Base-by-base conservation (phyloP, 2,888 invertebrate species). In the Nyleta sp. region DNA sequence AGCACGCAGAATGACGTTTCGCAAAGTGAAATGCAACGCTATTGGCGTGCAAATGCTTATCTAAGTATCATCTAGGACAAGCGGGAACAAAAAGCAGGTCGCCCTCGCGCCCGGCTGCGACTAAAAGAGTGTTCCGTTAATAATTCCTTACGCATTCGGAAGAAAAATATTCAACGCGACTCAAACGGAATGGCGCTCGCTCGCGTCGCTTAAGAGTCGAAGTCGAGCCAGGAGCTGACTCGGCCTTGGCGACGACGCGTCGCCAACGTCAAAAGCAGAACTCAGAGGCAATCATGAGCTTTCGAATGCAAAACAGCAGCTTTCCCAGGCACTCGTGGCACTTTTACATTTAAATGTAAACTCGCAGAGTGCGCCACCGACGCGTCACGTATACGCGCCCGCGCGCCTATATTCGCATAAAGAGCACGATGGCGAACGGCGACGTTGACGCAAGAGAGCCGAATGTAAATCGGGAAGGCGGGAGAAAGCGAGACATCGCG, bases 341-440 rank as follows among this genome's bases (percentile, higher is more conserved):
- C 89, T 90, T 90, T 90, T 90, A 90, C 90, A 90, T 91, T 90
- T 89, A 91, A 91, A 91, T 91, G 90, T 90, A 90, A 90, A 90
- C 89, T 89, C 89, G 89, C 84, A 84, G 89, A 90, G 90, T 88
- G 89, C 87, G 87, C 85, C 83, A 82, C 84, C 78, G 80, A 78
- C 76, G 78, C 74, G 64, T 77, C 79, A 81, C 74, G 74, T 78
- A 80, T 65, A 77, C 77, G 76, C 78, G 79, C 75, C 74, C 60
- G 73, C 77, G 76, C 78, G 79, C 75, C 74, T 67, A 72, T 72
- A 70, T 55, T 80, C 74, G 70, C 71, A 70, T 74, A 76, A 75
- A 80, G 67, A 72, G 77, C 79, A 75, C 77, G 74, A 79, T 67
- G 71, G 64, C 73, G 81, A 80, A 80, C 64, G 68, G 64, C 70